Percentiles rank a stretch among this genome's conserved stretches.
phyloP scores from a whole-genome alignment of 30 jellyfish, hydroid and myxozoan genomes.

The Mastigias papua region DNA sequence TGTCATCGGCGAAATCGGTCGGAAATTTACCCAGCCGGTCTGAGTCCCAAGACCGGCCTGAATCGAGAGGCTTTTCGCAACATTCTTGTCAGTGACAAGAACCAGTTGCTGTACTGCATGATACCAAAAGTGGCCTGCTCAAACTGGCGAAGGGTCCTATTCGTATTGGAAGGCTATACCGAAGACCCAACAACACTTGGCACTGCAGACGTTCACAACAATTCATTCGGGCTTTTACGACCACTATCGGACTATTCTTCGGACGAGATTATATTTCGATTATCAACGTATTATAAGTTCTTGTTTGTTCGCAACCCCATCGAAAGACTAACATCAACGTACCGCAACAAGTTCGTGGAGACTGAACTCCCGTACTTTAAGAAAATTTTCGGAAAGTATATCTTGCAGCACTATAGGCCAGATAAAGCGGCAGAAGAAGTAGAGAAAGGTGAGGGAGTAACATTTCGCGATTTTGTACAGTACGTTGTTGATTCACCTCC shows the following conservation, averaged over 20 bases:
- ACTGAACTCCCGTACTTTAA: constrained; percentile 68
- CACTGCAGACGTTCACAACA: constrained; percentile 91
- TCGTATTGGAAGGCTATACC: constrained; percentile 86
- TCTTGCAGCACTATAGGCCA: constrained; percentile 78
- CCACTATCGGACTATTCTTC: constrained; percentile 93
- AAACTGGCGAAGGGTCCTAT: constrained; percentile 95
- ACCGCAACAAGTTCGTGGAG: constrained; percentile 86
- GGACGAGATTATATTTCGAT: constrained; percentile 91
- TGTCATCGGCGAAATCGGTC: constrained; percentile 87
- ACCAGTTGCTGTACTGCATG: constrained; percentile 96
- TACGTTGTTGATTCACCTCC: constrained; percentile 95
- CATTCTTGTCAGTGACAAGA: constrained; percentile 95
- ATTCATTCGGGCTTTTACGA: constrained; percentile 88
- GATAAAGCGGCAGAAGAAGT: constrained; percentile 41
- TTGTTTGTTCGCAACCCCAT: constrained; percentile 94
- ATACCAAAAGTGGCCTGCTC: constrained; percentile 98
- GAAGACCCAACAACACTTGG: constrained; percentile 76
- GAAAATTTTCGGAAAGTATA: constrained; percentile 79
- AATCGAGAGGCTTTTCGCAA: constrained; percentile 85
- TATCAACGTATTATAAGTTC: constrained; percentile 95
- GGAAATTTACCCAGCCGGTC: constrained; percentile 88
- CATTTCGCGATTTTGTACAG: constrained; percentile 88
- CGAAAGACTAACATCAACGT: constrained; percentile 93
- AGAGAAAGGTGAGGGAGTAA: constrained; percentile 79
- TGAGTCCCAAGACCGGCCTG: constrained; percentile 76